phyloP scores from a whole-genome alignment of 2,888 invertebrate genomes.

The Polyommatus icarus region DNA sequence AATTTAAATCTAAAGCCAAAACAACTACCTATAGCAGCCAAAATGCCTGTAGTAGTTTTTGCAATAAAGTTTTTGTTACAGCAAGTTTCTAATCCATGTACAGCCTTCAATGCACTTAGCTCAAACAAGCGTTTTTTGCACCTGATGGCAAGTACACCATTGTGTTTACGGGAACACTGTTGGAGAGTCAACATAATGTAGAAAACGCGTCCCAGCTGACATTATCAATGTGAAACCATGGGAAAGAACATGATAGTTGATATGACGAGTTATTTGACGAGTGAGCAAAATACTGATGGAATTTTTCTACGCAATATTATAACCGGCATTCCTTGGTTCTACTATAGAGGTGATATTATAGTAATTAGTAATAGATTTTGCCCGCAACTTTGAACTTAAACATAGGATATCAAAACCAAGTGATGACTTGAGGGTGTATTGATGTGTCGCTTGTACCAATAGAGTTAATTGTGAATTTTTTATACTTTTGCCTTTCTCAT shows the following conservation, averaged over 20 bases:
- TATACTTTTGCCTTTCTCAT: too few species aligned
- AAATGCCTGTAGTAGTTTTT: too few species aligned
- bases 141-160: constrained; percentile 17
- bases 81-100: background rate
- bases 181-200: constrained; percentile 11
- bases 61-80: background rate
- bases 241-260: constrained; percentile 29
- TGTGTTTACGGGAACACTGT: constrained; percentile 17
- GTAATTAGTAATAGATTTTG: too few species aligned
- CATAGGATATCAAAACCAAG: too few species aligned
- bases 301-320: background rate
- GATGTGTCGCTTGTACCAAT: too few species aligned
- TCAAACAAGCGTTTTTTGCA: constrained; percentile 24
- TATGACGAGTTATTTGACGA: background rate
- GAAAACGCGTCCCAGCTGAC: constrained; percentile 28
- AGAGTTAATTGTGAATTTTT: too few species aligned
- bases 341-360: too few species aligned
- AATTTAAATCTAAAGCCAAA: too few species aligned
- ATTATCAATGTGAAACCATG: constrained; percentile 33
- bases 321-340: too few species aligned
- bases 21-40: too few species aligned
- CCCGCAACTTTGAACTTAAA: too few species aligned
- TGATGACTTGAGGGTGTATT: too few species aligned
- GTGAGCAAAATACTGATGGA: background rate
- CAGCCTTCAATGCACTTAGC: constrained; percentile 21